A percentile compares a stretch with the other conserved stretches of the same genome.
phyloP scores from a whole-genome alignment of 92 coral and sea anemone genomes.

The Paragorgia papillata region DNA sequence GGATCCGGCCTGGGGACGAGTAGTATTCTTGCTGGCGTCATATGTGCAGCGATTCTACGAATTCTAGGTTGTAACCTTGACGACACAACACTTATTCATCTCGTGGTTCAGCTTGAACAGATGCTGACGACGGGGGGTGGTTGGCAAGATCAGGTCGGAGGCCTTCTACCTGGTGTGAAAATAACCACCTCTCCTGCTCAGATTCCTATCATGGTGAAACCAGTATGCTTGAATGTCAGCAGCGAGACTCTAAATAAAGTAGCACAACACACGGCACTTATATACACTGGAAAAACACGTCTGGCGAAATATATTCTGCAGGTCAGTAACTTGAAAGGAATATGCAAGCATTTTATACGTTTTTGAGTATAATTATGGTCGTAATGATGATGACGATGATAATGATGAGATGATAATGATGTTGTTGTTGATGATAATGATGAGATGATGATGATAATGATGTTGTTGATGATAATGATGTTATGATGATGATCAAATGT shows the following conservation, averaged over 20 bases:
- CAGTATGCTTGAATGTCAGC: conserved; percentile 58
- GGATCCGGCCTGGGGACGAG: conserved; percentile 99
- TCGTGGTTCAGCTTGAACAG: conserved; percentile 87
- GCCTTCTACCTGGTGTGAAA: conserved; percentile 88
- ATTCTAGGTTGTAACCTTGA: conserved; percentile 28
- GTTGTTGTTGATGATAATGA: no score
- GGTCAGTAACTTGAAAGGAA: no score
- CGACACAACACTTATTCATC: conserved; percentile 74
- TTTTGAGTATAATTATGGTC: no score
- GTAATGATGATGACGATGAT: no score
- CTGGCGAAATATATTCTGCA: conserved; percentile 90
- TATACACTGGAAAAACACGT: conserved; percentile 87
- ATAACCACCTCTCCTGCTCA: conserved; percentile 72
- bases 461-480: no score
- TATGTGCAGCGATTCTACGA: conserved; percentile 81
- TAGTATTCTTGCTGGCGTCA: conserved; percentile 91
- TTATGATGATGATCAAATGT: no score
- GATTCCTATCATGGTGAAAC: conserved; percentile 68
- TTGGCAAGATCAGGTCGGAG: conserved; percentile 99
- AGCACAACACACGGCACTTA: conserved; percentile 62
- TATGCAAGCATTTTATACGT: no score
- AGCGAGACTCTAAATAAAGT: conserved; percentile 63
- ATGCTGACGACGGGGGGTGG: conserved; percentile 99
- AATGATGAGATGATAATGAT: no score
- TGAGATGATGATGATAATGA: no score